Percentiles rank a stretch among this genome's conserved stretches.
Evolutionary conservation across 2,888 invertebrate genomes (phyloP).

Genomic region (Ophion ellenae): DNA sequence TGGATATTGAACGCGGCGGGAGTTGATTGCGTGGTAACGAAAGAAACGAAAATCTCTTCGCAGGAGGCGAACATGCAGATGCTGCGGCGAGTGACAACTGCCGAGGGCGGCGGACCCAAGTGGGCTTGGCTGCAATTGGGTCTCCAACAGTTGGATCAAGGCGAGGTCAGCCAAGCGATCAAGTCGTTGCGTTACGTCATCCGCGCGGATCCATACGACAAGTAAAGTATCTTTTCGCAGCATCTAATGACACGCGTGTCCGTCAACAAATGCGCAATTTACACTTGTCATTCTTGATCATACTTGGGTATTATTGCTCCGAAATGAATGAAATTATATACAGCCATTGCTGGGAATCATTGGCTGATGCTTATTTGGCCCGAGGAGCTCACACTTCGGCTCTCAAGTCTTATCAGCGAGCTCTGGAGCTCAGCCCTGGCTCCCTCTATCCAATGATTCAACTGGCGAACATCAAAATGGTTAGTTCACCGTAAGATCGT

Average conservation of each 20-base stretch:
- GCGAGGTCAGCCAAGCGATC: slow-evolving; percentile 90
- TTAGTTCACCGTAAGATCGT: slow-evolving; percentile 72
- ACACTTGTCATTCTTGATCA: not conserved
- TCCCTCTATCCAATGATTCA: slow-evolving; percentile 90
- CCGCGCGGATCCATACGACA: slow-evolving; percentile 88
- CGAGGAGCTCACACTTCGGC: slow-evolving; percentile 96
- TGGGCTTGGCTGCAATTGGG: slow-evolving; percentile 95
- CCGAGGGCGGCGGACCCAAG: slow-evolving; percentile 85
- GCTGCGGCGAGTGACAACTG: slow-evolving; percentile 85
- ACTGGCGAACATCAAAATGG: slow-evolving; percentile 90
- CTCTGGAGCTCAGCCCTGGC: slow-evolving; percentile 87
- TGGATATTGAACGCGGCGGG: not conserved
- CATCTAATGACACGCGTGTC: not conserved
- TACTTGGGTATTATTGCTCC: too few species aligned
- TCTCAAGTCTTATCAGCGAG: slow-evolving; percentile 93
- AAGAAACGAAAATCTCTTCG: slow-evolving; percentile 26
- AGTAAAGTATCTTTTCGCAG: slow-evolving; percentile 81
- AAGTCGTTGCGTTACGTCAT: slow-evolving; percentile 90
- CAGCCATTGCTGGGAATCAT: slow-evolving; percentile 91
- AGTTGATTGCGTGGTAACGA: not conserved
- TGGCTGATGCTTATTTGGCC: slow-evolving; percentile 95
- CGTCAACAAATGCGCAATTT: not conserved
- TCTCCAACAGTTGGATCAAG: slow-evolving; percentile 90
- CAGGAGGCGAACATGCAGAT: slow-evolving; percentile 88
- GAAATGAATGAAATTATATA: not conserved